Evolutionary conservation across 2,888 invertebrate species (phyloP).

Genomic region (Oligia strigilis): DNA sequence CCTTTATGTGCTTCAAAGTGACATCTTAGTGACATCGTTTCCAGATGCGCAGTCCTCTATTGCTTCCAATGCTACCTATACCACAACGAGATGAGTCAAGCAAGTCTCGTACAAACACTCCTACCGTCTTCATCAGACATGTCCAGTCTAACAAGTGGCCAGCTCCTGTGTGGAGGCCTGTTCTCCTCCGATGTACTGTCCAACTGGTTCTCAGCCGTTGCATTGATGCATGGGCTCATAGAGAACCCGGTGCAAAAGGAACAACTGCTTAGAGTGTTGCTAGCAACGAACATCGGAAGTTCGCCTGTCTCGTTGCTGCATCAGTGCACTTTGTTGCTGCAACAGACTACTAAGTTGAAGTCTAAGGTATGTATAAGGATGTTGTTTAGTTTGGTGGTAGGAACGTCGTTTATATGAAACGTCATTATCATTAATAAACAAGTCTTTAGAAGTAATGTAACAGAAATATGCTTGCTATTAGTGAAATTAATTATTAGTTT

Average conservation of each 20-base stretch:
- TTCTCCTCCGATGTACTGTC: constrained; percentile 97
- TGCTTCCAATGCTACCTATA: constrained; percentile 99
- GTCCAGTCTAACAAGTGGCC: constrained; percentile 94
- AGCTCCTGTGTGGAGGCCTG: constrained; percentile 97
- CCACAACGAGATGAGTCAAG: constrained; percentile 97
- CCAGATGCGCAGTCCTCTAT: constrained; percentile 98
- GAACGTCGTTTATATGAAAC: background rate
- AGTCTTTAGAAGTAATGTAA: background rate
- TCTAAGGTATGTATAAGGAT: constrained; percentile 90
- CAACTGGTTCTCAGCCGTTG: constrained; percentile 98
- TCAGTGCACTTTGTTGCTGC: constrained; percentile 96
- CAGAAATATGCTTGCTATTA: background rate
- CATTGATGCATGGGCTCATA: constrained; percentile 96
- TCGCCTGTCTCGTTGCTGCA: constrained; percentile 97
- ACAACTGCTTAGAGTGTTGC: constrained; percentile 96
- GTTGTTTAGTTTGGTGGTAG: background rate
- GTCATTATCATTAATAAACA: background rate
- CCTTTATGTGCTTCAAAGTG: too few relatives aligned
- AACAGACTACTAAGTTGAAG: constrained; percentile 95
- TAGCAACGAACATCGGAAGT: constrained; percentile 96
- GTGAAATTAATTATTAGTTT: background rate
- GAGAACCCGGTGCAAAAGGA: constrained; percentile 97
- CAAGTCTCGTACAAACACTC: constrained; percentile 96
- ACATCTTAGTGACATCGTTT: constrained; percentile 22
- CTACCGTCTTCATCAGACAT: constrained; percentile 96